Base-by-base conservation (phyloP, 2,113 vertebrate genomes). In the Podarcis raffonei region DNA sequence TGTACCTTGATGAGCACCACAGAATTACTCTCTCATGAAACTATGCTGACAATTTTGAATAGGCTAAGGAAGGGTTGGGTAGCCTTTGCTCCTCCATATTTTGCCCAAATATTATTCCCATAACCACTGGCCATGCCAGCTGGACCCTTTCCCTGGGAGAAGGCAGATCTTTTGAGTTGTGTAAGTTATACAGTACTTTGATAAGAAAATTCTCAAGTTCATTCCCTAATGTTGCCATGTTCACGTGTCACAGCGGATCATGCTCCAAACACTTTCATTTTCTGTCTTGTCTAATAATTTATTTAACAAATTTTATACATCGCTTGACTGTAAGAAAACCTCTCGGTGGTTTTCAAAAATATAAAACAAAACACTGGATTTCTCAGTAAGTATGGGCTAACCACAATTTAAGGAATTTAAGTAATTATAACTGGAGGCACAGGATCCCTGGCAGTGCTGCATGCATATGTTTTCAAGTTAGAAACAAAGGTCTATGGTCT, bases 341-440 rank as follows among this genome's bases (percentile, higher is more conserved):
- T 53, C 48, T 53, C 2, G 11, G 48, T 53, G 48, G 48, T 53
- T 53, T 53, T 53, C 48, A 53, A 53, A 53, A 53, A 53, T 53
- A 53, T 53, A 53, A 53, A 53, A 53, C 48, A 53, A 53, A 11
- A 53, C 48, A 53, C 48, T 53, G 11, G 48, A 53, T 53, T 53
- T 53, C 48, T 53, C 11, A 0, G 48, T 53, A 78, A 68, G 39
- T 78, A 68, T 66, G 22, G 11, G 22, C 2, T 77, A 69, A 71
- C 30, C 42, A 48, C 23, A 68, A 20, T 15, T 5, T 89, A 91
- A 87, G 57, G 89, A 86, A 7, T 53, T 25, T 53, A n/a, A n/a
- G 89, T 27, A n/a, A 27, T 75, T 89, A 9, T 62, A 91, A 32
- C 86, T 84, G 42, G 83, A 88, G 91, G 82, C 20, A 92, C n/a